Evolutionary conservation across 2,797 vertebrate genomes (phyloP), one percentile per base, ranked within the genome.

Genomic region (Sebastes goodei): DNA sequence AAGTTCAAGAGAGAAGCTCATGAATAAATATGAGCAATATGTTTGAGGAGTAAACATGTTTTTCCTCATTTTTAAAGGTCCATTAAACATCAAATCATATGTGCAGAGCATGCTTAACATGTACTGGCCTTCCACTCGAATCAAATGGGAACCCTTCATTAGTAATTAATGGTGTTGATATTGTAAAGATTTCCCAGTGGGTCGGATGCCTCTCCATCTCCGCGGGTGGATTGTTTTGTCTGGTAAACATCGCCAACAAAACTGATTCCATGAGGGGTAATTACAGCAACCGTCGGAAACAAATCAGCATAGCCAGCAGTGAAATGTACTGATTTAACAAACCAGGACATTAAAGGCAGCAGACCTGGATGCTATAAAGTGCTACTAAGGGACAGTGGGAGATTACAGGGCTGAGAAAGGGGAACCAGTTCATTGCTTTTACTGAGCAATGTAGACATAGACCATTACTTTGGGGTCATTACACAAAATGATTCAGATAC

Each of bases 151-250:
- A 74, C 85, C 27, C 30, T 27, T 23, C 53, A 77, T 92, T 80
- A 83, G 81, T 80, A 88, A 91, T 90, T 91, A 88, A 92, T 86
- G 81, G 66, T 78, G 90, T 91, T 91, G 82, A 83, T 89, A 78
- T 83, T 85, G 81, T 76, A 33, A 63, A 85, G 80, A 90, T 88
- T 91, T 93, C 93, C 86, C 91, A 82, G 69, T 1, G 79, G 89
- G 35, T 89, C 59, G 9, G 23, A 79, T 46, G n/a, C 81, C 30
- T 89, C 81, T 85, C 66, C 78, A 80, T 88, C 84, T 90, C 88
- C 86, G 86, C 27, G 25, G 81, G 83, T 69, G 5, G 59, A 74
- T 52, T 85, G 73, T 83, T 88, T 80, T 82, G 66, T 88, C 86
- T 86, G 68, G 86, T 90, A 89, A 91, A 92, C 87, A 90, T 88